Percentiles rank a stretch among this genome's conserved stretches.
Evolutionary conservation across 2,797 vertebrate species (phyloP).

Genomic region (Morelia viridis): DNA sequence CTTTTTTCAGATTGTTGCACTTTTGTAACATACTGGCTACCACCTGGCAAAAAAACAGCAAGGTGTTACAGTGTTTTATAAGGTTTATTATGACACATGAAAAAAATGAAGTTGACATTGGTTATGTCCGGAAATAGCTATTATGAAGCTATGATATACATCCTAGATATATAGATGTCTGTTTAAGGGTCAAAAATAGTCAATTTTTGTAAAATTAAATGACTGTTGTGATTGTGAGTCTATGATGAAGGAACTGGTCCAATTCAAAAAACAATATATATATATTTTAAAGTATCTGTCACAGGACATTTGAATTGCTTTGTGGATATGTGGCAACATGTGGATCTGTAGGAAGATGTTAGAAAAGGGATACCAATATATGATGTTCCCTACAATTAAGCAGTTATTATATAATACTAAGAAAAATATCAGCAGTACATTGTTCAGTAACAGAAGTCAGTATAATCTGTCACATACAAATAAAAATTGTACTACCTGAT

Average conservation of each 20-base stretch:
- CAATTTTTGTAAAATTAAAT: neutral
- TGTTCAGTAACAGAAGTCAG: slow-evolving; percentile 67
- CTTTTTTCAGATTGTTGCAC: no score
- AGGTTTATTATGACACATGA: neutral
- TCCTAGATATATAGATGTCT: neutral
- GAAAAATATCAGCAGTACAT: slow-evolving; percentile 65
- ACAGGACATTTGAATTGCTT: neutral
- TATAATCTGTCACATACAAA: slow-evolving; percentile 62
- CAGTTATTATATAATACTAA: neutral
- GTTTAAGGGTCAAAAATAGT: no score
- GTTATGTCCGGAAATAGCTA: neutral
- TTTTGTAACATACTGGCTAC: neutral
- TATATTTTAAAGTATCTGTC: no score
- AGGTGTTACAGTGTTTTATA: neutral
- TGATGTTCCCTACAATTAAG: no score
- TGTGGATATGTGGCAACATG: neutral
- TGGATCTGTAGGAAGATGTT: neutral
- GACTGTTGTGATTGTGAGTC: neutral
- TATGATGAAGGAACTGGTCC: neutral
- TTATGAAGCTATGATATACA: no score
- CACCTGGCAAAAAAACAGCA: neutral
- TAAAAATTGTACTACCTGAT: slow-evolving; percentile 66
- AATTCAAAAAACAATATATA: neutral
- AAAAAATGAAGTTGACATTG: neutral
- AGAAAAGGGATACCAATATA: neutral